Percentiles rank a stretch among this genome's conserved stretches.
These are phyloP conservation scores for Patiria pectinifera DNA, from an alignment of 53 echinoderm and acorn worm genomes.

Conservation along the genomic window DNA sequence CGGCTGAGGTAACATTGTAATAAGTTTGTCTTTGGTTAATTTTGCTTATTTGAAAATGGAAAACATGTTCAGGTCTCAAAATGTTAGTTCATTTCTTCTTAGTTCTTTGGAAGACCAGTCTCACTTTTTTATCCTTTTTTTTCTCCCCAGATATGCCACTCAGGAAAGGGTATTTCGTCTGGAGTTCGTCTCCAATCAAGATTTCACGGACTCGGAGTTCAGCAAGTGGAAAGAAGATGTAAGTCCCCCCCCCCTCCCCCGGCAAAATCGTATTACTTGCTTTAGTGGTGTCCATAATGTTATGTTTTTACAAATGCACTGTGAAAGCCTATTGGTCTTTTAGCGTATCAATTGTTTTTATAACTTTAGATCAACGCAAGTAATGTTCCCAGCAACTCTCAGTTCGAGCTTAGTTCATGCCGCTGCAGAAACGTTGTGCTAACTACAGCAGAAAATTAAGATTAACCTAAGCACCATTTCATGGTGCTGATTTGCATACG, in stretches of 20 bases:
- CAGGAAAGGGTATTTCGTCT: slow-evolving; percentile 95
- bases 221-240: slow-evolving; percentile 96
- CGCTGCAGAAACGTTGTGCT: background rate
- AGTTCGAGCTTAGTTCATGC: too few relatives aligned
- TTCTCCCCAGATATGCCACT: slow-evolving; percentile 77
- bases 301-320: too few relatives aligned
- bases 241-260: slow-evolving; percentile 29
- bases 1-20: slow-evolving; percentile 69
- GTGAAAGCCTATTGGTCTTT: too few relatives aligned
- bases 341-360: background rate
- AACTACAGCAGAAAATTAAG: background rate
- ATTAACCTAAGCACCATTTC: too few relatives aligned
- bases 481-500: too few relatives aligned
- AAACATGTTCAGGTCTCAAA: background rate
- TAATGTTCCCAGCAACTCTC: background rate
- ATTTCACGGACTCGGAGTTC: slow-evolving; percentile 94
- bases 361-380: background rate
- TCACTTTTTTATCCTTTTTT: background rate
- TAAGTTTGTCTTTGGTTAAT: background rate
- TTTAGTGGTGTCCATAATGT: background rate
- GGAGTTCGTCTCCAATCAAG: slow-evolving; percentile 98
- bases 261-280: background rate
- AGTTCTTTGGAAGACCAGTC: background rate
- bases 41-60: background rate
- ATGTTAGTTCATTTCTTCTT: too few relatives aligned